Evolutionary conservation across 2,113 vertebrate genomes (phyloP).

Genomic region (Gobio gobio): DNA sequence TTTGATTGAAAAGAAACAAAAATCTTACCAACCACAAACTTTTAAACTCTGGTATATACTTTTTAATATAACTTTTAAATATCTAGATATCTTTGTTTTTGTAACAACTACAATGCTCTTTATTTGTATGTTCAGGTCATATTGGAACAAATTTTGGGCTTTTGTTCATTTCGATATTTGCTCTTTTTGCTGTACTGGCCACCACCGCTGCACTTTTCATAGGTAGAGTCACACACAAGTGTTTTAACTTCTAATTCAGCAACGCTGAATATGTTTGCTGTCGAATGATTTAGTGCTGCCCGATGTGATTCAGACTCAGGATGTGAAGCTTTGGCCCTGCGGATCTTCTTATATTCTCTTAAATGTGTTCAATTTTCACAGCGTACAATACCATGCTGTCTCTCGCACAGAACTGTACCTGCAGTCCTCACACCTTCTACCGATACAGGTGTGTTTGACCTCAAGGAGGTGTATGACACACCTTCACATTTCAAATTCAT

Average conservation of each 20-base stretch:
- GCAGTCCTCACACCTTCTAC: background rate
- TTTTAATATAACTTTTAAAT: no score
- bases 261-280: background rate
- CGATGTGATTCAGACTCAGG: background rate
- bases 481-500: background rate
- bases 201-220: slow-evolving; percentile 49
- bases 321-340: background rate
- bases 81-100: background rate
- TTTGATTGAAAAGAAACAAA: background rate
- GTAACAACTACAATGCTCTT: background rate
- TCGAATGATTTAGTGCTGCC: background rate
- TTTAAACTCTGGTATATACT: background rate
- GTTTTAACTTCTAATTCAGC: background rate
- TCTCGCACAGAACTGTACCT: slow-evolving; percentile 5
- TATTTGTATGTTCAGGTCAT: slow-evolving; percentile 22
- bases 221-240: slow-evolving; percentile 41
- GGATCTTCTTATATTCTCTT: background rate
- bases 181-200: slow-evolving; percentile 50
- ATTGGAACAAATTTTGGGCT: background rate
- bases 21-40: background rate
- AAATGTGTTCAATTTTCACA: slow-evolving; percentile 5
- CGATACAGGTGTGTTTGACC: slow-evolving; percentile 17
- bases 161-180: slow-evolving; percentile 37
- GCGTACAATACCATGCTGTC: slow-evolving; percentile 49
- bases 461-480: background rate